Conservation (phyloP, 2,797 vertebrate genomes). For the Sebastes hubbsi region DNA sequence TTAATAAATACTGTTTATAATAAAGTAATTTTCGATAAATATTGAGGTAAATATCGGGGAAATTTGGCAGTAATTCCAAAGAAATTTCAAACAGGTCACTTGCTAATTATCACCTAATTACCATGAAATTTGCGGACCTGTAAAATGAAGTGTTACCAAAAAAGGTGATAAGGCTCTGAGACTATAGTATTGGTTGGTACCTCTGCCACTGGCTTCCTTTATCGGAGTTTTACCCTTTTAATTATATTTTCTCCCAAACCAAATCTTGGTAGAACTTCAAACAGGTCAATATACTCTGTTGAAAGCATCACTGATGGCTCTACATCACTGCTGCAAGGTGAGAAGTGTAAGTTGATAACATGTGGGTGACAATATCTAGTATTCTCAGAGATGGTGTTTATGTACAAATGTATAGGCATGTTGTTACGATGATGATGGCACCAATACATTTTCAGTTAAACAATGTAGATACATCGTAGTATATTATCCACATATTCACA, state of each 20-base stretch:
- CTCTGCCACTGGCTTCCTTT: no score
- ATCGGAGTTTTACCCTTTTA: no score
- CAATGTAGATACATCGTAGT: background rate
- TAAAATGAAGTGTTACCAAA: no score
- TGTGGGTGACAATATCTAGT: background rate
- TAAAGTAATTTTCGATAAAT: no score
- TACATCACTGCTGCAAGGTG: background rate
- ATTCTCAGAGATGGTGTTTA: background rate
- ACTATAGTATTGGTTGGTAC: fast-evolving
- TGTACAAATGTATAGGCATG: background rate
- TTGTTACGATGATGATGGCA: background rate
- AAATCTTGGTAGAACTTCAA: background rate
- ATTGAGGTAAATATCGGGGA: no score
- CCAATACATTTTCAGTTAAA: background rate
- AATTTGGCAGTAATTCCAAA: fast-evolving
- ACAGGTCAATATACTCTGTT: background rate
- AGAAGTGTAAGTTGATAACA: background rate
- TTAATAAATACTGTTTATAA: no score
- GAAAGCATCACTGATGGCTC: background rate
- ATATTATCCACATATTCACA: background rate
- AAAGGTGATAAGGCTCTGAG: background rate
- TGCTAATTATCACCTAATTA: no score
- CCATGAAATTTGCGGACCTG: no score
- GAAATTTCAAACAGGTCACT: no score
- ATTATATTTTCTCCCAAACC: background rate